Conservation (phyloP, 2,113 vertebrate species). For the Coptodon bakossiorum region DNA sequence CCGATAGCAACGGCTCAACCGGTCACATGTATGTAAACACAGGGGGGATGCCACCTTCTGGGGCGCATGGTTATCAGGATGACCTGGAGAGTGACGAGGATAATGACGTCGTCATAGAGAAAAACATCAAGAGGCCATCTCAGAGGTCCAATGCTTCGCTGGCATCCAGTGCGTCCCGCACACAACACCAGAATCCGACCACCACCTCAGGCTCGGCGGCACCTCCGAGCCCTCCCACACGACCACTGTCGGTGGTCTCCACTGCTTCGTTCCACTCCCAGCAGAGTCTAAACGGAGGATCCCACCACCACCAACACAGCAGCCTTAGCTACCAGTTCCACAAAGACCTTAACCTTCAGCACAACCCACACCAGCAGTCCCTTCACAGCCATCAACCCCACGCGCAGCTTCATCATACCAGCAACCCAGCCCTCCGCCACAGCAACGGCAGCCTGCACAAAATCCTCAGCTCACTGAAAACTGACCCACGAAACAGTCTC, state of each 20-base stretch:
- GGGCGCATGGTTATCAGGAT: constrained; percentile 81
- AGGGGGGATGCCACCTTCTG: constrained; percentile 23
- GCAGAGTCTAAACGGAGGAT: constrained; percentile 77
- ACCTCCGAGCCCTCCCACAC: constrained; percentile 63
- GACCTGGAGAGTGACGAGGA: constrained; percentile 95
- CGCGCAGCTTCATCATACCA: constrained; percentile 61
- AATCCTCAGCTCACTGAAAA: constrained; percentile 89
- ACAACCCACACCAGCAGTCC: constrained; percentile 44
- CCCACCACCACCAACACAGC: constrained; percentile 50
- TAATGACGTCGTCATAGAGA: constrained; percentile 91
- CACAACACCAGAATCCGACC: constrained; percentile 21
- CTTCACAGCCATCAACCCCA: constrained; percentile 54
- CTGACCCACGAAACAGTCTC: constrained; percentile 91
- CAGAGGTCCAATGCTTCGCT: constrained; percentile 68
- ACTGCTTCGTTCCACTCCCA: constrained; percentile 78
- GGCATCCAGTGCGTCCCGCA: constrained; percentile 49
- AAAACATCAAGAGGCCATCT: constrained; percentile 76
- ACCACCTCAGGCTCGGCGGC: not conserved
- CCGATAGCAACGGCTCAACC: constrained; percentile 80
- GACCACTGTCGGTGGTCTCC: constrained; percentile 69
- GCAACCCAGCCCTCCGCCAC: constrained; percentile 75
- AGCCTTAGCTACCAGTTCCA: constrained; percentile 79
- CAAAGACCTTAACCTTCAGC: constrained; percentile 79
- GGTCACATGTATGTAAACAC: constrained; percentile 77
- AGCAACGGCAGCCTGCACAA: constrained; percentile 89